A percentile compares a stretch with the other conserved stretches of the same genome.
Conservation (phyloP, 2,797 vertebrate genomes). For the Streptopelia turtur region DNA sequence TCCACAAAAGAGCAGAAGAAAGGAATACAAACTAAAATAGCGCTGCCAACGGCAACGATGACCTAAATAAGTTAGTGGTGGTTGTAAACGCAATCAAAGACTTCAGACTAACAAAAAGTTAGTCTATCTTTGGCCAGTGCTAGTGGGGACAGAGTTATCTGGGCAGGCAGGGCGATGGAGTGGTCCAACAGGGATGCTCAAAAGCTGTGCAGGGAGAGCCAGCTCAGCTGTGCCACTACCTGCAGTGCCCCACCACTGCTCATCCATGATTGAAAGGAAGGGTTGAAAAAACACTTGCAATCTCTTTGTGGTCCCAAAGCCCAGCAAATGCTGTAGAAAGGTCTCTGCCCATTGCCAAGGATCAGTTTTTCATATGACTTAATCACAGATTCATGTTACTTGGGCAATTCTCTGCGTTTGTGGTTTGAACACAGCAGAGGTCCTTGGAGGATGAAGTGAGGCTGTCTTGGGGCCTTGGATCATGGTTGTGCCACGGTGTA, state of each 20-base stretch:
- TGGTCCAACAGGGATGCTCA: neutral
- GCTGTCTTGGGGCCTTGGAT: neutral
- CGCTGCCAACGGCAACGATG: neutral
- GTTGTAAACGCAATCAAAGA: neutral
- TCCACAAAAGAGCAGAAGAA: neutral
- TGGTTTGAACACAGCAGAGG: neutral
- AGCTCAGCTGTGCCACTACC: neutral
- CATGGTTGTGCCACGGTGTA: neutral
- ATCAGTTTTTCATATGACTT: neutral
- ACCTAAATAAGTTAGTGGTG: neutral
- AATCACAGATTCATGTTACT: neutral
- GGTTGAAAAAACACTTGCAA: neutral
- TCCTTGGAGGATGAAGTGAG: neutral
- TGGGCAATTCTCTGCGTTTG: neutral
- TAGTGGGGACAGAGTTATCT: neutral
- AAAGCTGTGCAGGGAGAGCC: neutral
- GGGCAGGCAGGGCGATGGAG: neutral
- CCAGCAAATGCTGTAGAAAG: constrained; percentile 13
- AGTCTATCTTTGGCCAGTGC: neutral
- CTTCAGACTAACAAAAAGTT: neutral
- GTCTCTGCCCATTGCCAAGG: neutral
- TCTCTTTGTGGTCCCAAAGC: neutral
- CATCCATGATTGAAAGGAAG: neutral
- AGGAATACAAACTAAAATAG: neutral
- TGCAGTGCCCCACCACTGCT: neutral